Evolutionary conservation across 64 coral and sea anemone genomes (phyloP).

Genomic region (Orbicella faveolata): DNA sequence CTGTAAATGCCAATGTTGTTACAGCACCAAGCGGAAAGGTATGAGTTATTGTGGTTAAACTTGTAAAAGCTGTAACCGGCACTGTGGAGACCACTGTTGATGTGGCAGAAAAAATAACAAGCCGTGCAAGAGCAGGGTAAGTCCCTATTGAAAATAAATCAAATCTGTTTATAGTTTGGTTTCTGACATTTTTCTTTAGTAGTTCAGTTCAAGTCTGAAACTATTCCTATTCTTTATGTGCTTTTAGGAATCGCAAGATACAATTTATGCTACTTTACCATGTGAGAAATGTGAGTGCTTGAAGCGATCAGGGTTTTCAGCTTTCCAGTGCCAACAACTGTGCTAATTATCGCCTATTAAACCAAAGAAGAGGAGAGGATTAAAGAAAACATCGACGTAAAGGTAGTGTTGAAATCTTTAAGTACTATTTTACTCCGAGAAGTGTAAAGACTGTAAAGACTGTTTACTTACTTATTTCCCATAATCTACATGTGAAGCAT

Average conservation of each 20-base stretch:
- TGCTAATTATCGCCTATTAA: not conserved
- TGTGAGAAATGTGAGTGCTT: not conserved
- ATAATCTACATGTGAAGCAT: no score
- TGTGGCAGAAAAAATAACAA: slow-evolving; percentile 20
- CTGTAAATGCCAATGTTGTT: slow-evolving; percentile 32
- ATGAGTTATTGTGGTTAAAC: slow-evolving; percentile 11
- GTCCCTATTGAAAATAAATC: not conserved
- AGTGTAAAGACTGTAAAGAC: no score
- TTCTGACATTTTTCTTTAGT: not conserved
- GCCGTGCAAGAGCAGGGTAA: slow-evolving; percentile 54
- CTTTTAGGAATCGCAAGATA: slow-evolving; percentile 2
- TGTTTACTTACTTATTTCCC: no score
- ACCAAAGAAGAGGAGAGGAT: slow-evolving; percentile 29
- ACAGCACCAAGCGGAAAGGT: slow-evolving; percentile 24
- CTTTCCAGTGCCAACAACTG: not conserved
- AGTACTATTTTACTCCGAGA: not conserved
- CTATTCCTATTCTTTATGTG: not conserved
- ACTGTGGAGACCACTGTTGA: slow-evolving; percentile 10
- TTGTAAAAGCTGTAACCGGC: not conserved
- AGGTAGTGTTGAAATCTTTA: not conserved
- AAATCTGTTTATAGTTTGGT: not conserved
- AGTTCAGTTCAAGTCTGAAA: no score
- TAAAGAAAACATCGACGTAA: slow-evolving; percentile 32
- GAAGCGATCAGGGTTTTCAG: not conserved
- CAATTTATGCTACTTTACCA: not conserved